Base-by-base conservation (phyloP, 2,113 vertebrate species). In the Microtus richardsoni region DNA sequence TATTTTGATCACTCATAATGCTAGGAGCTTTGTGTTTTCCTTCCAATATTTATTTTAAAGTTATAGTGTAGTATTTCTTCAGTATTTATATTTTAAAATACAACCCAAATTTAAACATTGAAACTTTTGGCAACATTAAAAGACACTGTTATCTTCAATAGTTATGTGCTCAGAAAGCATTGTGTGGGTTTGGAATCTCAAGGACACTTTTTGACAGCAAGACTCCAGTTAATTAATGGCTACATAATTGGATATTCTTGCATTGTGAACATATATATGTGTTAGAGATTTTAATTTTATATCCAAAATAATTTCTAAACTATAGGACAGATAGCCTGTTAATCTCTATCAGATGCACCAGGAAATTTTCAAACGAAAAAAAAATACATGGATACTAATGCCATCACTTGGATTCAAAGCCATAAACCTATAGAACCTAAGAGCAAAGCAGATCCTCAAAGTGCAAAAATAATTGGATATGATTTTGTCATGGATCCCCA, bases 381-480 rank as follows among this genome's bases (percentile, higher is more conserved):
- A 36, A 36, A n/a, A n/a, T n/a, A 3, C 26, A 12, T 87, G 39
- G 22, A 52, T 8, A 2, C 3, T n/a, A 26, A 80, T 12, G 77
- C 66, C 64, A 92, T 82, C 6, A n/a, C 33, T 14, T 70, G 68
- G 24, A 89, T 36, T 3, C 49, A 92, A n/a, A 66, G 30, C 36
- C 89, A 52, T 82, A 94, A 94, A 58, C 3, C 19, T 2, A 24
- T 73, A 26, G 78, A 52, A 12, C 8, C 62, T 64, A 24, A 85
- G 71, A 85, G 71, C 64, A 95, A 93, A 41, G 33, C 3, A 4
- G n/a, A 49, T 30, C 3, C n/a, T 16, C 64, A 54, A 64, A 95
- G 70, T 94, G 52, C 89, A 93, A 91, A 95, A 98, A 93, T 41
- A 1, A 28, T 52, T 97, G 97, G 22, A 73, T 97, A 79, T 77